Conservation (phyloP, 2,888 invertebrate species). For the Amitus sp. region DNA sequence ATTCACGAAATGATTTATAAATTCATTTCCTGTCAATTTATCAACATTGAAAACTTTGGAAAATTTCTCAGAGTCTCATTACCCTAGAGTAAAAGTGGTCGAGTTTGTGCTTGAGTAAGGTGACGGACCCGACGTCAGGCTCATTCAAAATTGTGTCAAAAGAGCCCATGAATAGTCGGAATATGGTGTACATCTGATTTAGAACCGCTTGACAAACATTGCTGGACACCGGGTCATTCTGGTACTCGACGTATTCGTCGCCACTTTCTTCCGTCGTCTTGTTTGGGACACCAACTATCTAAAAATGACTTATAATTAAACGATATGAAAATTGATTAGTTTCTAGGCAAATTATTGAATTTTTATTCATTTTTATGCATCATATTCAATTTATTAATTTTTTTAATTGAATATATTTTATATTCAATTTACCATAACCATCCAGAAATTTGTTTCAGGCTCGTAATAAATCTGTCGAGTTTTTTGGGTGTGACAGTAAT, state of each 20-base stretch:
- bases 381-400: too few species aligned
- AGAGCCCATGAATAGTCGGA: slow-evolving; percentile 84
- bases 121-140: slow-evolving; percentile 67
- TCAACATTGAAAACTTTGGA: too few species aligned
- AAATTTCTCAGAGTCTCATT: slow-evolving; percentile 49
- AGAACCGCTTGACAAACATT: slow-evolving; percentile 77
- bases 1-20: too few species aligned
- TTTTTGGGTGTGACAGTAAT: slow-evolving; percentile 89
- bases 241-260: slow-evolving; percentile 76
- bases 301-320: slow-evolving; percentile 17
- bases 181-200: slow-evolving; percentile 84
- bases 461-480: slow-evolving; percentile 88
- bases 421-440: slow-evolving; percentile 78
- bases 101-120: slow-evolving; percentile 75
- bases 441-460: slow-evolving; percentile 89
- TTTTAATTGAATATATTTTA: too few species aligned
- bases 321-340: too few species aligned
- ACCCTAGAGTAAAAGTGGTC: slow-evolving; percentile 84
- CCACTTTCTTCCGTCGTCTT: slow-evolving; percentile 80
- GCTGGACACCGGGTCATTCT: slow-evolving; percentile 84
- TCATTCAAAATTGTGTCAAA: slow-evolving; percentile 73
- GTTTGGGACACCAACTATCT: slow-evolving; percentile 83
- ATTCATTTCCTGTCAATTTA: too few species aligned
- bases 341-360: too few species aligned
- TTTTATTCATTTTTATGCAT: too few species aligned